These are phyloP conservation scores for Melanotaenia trifasciata DNA, from an alignment of 2,797 vertebrate species.

Conservation along the genomic window DNA sequence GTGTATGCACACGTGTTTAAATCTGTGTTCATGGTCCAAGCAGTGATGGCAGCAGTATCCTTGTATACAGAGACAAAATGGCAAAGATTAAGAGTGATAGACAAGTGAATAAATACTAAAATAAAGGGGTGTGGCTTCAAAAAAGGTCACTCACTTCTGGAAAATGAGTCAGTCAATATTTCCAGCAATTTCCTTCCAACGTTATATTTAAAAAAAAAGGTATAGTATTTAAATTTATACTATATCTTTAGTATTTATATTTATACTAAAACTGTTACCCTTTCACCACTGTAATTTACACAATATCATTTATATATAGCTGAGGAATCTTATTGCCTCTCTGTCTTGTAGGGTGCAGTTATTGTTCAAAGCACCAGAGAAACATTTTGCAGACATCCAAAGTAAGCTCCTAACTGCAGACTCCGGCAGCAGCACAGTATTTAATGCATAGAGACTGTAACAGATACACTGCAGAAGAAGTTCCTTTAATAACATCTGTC, in stretches of 20 bases:
- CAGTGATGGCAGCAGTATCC: constrained; percentile 39
- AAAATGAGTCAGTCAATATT: constrained; percentile 22
- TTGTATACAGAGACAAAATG: constrained; percentile 59
- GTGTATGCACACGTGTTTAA: constrained; percentile 35
- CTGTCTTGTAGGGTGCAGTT: constrained; percentile 27
- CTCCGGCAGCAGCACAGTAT: constrained; percentile 35
- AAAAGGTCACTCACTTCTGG: constrained; percentile 48
- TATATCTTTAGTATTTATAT: no score
- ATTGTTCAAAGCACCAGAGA: constrained; percentile 45
- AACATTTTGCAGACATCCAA: constrained; percentile 32
- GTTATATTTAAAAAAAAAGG: background rate
- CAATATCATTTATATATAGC: constrained; percentile 1
- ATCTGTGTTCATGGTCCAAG: constrained; percentile 44
- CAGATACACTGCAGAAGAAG: constrained; percentile 14
- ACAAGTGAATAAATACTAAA: constrained; percentile 58
- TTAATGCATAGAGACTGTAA: background rate
- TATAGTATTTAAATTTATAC: no score
- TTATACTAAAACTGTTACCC: no score
- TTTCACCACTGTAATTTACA: constrained; percentile 9
- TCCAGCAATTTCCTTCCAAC: background rate
- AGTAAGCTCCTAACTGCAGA: constrained; percentile 34
- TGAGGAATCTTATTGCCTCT: constrained; percentile 7
- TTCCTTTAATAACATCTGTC: constrained; percentile 29
- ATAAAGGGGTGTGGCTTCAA: background rate
- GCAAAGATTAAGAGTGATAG: constrained; percentile 66